Evolutionary conservation across 2,888 invertebrate species (phyloP).

Genomic region (Callyntrura guangdongensis): DNA sequence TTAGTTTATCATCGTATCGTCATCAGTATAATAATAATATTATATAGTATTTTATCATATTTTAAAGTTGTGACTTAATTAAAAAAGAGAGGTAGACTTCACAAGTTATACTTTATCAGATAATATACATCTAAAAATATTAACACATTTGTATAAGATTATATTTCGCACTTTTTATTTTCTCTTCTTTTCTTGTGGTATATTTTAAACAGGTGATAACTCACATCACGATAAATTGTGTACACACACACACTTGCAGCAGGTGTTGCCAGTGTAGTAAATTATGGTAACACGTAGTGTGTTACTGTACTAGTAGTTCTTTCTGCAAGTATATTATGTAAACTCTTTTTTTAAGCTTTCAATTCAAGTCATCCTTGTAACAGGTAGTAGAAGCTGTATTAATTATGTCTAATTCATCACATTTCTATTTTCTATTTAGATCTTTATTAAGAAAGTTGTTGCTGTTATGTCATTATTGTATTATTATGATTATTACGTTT

Average conservation of each 20-base stretch:
- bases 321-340: background rate
- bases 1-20: background rate
- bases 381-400: constrained; percentile 6
- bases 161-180: background rate
- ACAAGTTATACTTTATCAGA: no score
- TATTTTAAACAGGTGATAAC: no score
- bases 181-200: background rate
- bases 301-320: no score
- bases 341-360: constrained; percentile 25
- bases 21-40: background rate
- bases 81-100: background rate
- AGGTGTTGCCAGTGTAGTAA: no score
- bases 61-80: no score
- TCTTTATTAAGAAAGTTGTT: constrained; percentile 8
- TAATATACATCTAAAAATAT: background rate
- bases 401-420: constrained; percentile 26
- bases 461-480: background rate
- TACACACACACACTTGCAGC: no score
- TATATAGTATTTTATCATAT: background rate
- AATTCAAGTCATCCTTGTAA: background rate
- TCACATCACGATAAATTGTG: no score
- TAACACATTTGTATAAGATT: background rate
- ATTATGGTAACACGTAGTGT: no score
- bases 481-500: background rate
- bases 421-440: background rate